Evolutionary conservation across 2,113 vertebrate species (phyloP).

Genomic region (Cochlearius cochlearius): DNA sequence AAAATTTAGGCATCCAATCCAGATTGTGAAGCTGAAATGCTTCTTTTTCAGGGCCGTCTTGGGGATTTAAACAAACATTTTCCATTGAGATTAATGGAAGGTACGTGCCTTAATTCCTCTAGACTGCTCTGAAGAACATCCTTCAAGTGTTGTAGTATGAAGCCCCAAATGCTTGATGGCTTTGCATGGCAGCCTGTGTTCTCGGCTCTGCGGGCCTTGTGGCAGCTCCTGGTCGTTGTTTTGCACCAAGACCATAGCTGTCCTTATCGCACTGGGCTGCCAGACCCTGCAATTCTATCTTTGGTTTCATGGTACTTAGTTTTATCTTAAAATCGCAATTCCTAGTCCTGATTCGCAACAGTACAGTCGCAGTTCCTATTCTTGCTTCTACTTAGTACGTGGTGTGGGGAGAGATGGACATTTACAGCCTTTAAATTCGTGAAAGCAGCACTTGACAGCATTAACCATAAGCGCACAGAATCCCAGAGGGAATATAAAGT

Average conservation of each 20-base stretch:
- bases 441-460: background rate
- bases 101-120: background rate
- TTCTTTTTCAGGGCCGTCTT: background rate
- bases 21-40: background rate
- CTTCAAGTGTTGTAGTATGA: background rate
- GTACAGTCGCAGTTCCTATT: background rate
- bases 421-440: background rate
- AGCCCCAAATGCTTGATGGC: background rate
- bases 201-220: background rate
- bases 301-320: background rate
- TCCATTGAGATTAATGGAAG: background rate
- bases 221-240: background rate
- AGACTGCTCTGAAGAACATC: background rate
- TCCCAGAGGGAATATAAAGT: background rate
- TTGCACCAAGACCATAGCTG: background rate
- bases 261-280: background rate
- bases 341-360: background rate
- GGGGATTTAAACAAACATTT: conserved; percentile 1
- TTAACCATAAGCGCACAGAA: background rate
- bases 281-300: background rate
- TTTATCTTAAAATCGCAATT: background rate
- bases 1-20: background rate
- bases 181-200: background rate
- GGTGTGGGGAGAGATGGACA: background rate
- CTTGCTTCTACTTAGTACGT: background rate